These are phyloP conservation scores for Oscheius sp. DNA, from an alignment of 2,888 invertebrate genomes.

Conservation along the genomic window DNA sequence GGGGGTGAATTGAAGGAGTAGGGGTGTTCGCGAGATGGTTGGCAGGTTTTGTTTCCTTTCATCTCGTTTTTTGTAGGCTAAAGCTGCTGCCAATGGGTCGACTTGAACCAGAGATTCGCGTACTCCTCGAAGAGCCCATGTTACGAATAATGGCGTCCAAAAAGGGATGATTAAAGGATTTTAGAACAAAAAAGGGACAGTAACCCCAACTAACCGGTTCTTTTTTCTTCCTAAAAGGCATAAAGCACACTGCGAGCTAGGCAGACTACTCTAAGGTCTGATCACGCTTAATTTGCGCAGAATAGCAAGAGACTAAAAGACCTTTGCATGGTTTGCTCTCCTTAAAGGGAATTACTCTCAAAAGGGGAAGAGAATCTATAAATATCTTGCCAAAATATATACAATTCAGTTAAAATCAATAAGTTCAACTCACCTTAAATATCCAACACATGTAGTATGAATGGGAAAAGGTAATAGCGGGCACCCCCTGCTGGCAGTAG, in stretches of 20 bases:
- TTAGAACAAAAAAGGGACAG: background rate
- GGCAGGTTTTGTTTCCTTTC: constrained; percentile 43
- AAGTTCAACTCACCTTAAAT: constrained; percentile 35
- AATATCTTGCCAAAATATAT: background rate
- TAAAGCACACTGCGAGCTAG: background rate
- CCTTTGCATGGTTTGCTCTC: background rate
- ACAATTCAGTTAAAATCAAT: constrained; percentile 19
- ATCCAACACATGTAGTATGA: constrained; percentile 38
- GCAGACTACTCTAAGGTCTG: constrained; percentile 9
- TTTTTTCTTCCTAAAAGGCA: constrained; percentile 25
- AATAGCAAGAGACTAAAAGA: constrained; percentile 26
- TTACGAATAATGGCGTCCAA: constrained; percentile 55
- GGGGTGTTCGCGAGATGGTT: constrained; percentile 56
- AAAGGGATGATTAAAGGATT: background rate
- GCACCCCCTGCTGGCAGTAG: constrained; percentile 23
- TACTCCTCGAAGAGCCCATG: constrained; percentile 62
- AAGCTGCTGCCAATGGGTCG: constrained; percentile 60
- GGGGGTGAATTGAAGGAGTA: constrained; percentile 63
- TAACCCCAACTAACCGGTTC: background rate
- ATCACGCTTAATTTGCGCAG: constrained; percentile 36
- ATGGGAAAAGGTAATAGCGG: constrained; percentile 28
- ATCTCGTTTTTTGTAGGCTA: constrained; percentile 51
- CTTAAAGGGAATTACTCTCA: background rate
- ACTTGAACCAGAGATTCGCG: constrained; percentile 63
- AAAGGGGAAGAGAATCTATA: no score